These are phyloP conservation scores for Drosophila aldrichi DNA, from an alignment of 2,888 invertebrate species.

Conservation along the genomic window DNA sequence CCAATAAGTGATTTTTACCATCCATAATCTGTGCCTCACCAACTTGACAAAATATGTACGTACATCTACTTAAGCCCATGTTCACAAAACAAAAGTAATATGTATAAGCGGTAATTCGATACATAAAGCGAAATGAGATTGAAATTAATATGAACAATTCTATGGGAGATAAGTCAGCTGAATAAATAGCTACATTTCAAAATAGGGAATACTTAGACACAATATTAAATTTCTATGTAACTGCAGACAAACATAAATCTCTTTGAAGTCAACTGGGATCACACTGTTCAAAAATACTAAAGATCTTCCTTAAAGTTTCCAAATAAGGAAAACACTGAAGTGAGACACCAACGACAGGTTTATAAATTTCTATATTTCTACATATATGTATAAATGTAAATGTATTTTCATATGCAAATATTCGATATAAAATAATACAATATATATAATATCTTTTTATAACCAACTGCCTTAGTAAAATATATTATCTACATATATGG, in stretches of 20 bases:
- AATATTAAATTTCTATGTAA: too few relatives aligned
- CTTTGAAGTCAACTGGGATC: not conserved
- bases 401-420: too few relatives aligned
- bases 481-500: too few relatives aligned
- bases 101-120: not conserved
- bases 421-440: too few relatives aligned
- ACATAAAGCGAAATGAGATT: too few relatives aligned
- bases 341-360: too few relatives aligned
- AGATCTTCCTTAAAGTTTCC: not conserved
- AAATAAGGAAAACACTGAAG: not conserved
- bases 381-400: too few relatives aligned
- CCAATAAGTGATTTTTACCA: constrained; percentile 25
- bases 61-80: not conserved
- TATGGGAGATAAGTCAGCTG: not conserved
- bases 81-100: constrained; percentile 2
- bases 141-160: not conserved
- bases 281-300: not conserved
- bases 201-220: not conserved
- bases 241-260: too few relatives aligned
- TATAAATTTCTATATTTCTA: too few relatives aligned
- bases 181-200: not conserved
- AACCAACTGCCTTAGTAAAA: too few relatives aligned
- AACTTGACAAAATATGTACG: not conserved
- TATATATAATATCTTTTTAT: too few relatives aligned
- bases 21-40: not conserved